Conservation (phyloP, 2,797 vertebrate species). For the Sphaeramia orbicularis region DNA sequence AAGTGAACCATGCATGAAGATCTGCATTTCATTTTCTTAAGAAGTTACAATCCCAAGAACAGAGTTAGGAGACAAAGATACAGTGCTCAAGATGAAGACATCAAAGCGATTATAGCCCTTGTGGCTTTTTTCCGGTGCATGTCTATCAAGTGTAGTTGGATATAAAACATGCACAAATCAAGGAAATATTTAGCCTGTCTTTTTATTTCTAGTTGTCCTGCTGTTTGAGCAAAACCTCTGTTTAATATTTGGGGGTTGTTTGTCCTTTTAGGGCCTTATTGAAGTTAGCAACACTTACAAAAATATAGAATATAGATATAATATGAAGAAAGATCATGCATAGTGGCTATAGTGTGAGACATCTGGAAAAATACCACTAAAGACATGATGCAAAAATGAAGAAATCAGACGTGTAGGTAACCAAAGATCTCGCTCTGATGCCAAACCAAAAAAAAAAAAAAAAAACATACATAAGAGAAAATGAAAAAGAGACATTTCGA, state of each 20-base stretch:
- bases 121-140: conserved; percentile 53
- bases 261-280: conserved; percentile 5
- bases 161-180: conserved; percentile 52
- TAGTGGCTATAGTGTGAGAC: background rate
- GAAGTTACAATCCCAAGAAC: conserved; percentile 54
- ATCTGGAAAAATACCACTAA: background rate
- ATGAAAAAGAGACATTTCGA: conserved; percentile 68
- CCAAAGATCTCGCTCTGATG: conserved; percentile 5
- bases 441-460: conserved; percentile 13
- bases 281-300: background rate
- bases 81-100: conserved; percentile 64
- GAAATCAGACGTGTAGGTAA: conserved; percentile 8
- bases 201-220: conserved; percentile 32
- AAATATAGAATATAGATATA: background rate
- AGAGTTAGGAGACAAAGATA: conserved; percentile 41
- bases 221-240: conserved; percentile 50
- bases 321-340: background rate
- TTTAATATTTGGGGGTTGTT: conserved; percentile 20
- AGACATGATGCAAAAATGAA: background rate
- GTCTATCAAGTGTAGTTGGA: conserved; percentile 62
- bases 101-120: conserved; percentile 70
- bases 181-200: conserved; percentile 46
- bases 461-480: conserved; percentile 10
- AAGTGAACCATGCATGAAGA: conserved; percentile 55
- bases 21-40: conserved; percentile 65